Evolutionary conservation across 2,888 invertebrate species (phyloP).

Genomic region (Gortyna flavago): DNA sequence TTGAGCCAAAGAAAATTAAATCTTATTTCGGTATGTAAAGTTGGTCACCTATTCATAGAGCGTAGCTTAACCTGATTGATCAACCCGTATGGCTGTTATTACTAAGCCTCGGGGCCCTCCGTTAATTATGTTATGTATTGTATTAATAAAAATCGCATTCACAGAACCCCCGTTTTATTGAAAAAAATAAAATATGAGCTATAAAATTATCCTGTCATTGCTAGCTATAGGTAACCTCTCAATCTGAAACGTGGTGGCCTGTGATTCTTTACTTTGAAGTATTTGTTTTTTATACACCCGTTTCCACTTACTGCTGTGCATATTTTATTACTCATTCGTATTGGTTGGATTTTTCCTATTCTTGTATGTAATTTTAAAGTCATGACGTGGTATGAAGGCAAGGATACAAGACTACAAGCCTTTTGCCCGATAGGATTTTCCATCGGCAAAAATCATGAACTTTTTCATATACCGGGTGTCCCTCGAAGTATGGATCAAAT

Average conservation of each 20-base stretch:
- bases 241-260: conserved; percentile 26
- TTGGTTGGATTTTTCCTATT: neutral
- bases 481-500: no score
- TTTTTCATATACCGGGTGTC: no score
- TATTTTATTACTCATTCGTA: conserved; percentile 40
- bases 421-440: neutral
- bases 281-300: conserved; percentile 9
- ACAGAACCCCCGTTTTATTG: conserved; percentile 43
- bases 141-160: conserved; percentile 3
- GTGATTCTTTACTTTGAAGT: conserved; percentile 56
- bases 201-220: conserved; percentile 58
- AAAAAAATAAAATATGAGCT: conserved; percentile 29
- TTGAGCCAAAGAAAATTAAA: neutral
- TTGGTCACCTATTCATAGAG: no score
- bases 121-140: neutral
- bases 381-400: conserved; percentile 19
- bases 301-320: conserved; percentile 32
- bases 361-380: conserved; percentile 3
- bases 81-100: no score
- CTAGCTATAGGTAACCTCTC: conserved; percentile 30
- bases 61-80: no score
- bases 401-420: neutral
- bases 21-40: neutral
- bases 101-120: neutral
- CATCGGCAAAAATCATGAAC: neutral